phyloP scores from a whole-genome alignment of 2,797 vertebrate species.

The Eurystomus glaucurus region DNA sequence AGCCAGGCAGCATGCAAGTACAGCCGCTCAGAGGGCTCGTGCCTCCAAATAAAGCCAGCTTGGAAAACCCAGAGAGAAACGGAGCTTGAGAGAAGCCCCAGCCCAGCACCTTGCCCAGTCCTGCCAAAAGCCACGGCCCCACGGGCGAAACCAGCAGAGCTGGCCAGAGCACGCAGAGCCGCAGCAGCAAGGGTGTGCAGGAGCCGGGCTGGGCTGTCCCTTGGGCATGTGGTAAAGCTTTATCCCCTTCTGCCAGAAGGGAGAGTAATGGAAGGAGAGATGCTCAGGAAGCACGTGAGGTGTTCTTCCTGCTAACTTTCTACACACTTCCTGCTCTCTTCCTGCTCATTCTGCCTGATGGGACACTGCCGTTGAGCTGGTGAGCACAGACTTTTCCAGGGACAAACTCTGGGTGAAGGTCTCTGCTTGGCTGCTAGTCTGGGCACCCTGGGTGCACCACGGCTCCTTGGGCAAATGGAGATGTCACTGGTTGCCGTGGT shows the following conservation, averaged over 20 bases:
- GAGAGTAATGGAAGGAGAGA: not conserved
- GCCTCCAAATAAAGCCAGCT: not conserved
- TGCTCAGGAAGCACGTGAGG: not conserved
- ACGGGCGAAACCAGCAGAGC: fast-evolving
- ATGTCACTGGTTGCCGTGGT: not conserved
- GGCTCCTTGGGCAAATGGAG: not conserved
- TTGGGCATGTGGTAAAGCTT: not conserved
- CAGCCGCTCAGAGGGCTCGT: not conserved
- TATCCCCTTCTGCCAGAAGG: not conserved
- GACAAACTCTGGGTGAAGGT: not conserved
- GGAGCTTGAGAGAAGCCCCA: not conserved
- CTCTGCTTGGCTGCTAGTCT: not conserved
- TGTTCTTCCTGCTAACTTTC: not conserved
- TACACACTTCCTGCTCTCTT: fast-evolving
- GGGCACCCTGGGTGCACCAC: not conserved
- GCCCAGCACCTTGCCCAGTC: not conserved
- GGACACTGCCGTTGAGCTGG: fast-evolving
- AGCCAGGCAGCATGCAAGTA: not conserved
- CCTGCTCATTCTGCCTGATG: not conserved
- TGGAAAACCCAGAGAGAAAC: not conserved
- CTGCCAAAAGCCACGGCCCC: not conserved
- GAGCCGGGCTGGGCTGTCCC: not conserved
- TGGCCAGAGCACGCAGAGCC: fast-evolving
- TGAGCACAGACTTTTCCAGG: not conserved
- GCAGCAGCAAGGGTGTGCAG: not conserved